phyloP scores from a whole-genome alignment of 2,888 invertebrate genomes.

The Apodemia mormo region DNA sequence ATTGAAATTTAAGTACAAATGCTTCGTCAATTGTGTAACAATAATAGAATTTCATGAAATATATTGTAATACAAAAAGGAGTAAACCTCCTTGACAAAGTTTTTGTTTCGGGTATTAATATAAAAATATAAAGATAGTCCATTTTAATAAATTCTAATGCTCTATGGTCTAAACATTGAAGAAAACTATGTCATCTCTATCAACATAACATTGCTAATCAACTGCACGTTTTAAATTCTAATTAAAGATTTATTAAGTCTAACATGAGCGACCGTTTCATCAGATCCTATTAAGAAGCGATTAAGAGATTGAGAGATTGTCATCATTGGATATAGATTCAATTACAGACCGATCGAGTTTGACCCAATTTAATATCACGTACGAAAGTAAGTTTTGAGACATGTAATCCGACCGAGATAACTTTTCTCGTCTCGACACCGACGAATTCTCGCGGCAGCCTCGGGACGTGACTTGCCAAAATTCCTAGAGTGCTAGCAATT shows the following conservation, averaged over 20 bases:
- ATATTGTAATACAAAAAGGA: no score
- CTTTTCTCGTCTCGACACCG: not conserved
- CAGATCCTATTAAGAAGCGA: constrained; percentile 6
- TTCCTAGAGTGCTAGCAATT: not conserved
- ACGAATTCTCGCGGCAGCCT: not conserved
- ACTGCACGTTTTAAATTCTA: not conserved
- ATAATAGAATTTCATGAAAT: no score
- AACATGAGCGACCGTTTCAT: not conserved
- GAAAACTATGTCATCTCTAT: no score
- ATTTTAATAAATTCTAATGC: no score
- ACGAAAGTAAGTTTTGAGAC: constrained; percentile 12
- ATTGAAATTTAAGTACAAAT: no score
- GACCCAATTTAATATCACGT: not conserved
- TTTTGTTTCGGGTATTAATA: no score
- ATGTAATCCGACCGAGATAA: not conserved
- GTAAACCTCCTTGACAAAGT: no score
- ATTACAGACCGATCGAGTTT: constrained; percentile 8
- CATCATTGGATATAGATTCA: constrained; percentile 10
- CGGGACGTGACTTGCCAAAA: not conserved
- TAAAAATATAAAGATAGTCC: no score
- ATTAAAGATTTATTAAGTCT: not conserved
- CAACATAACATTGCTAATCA: not conserved
- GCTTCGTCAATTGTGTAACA: no score
- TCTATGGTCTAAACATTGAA: no score
- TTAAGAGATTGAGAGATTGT: not conserved